Evolutionary conservation across 2,113 vertebrate genomes (phyloP).

Genomic region (Malurus melanocephalus): DNA sequence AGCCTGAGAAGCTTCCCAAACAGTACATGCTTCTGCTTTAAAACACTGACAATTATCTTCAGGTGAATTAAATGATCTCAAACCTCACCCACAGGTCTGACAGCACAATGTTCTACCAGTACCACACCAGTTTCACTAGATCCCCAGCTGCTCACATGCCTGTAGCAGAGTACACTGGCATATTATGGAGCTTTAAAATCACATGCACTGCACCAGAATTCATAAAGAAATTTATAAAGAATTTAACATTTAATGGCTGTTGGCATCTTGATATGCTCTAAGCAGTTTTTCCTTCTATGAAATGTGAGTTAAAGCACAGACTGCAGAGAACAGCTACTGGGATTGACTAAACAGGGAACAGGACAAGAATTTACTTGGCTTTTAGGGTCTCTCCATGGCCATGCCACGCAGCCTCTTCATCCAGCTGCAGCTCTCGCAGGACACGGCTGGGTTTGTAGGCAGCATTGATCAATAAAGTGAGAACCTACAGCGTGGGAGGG

Average conservation of each 20-base stretch:
- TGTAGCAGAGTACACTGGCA: neutral
- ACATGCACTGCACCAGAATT: neutral
- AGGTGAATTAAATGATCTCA: neutral
- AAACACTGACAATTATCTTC: neutral
- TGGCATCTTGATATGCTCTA: neutral
- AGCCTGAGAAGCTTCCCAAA: neutral
- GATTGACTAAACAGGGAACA: neutral
- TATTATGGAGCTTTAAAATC: neutral
- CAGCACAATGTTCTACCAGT: neutral
- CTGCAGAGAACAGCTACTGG: neutral
- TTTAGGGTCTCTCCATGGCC: conserved; percentile 94
- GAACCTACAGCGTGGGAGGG: conserved; percentile 72
- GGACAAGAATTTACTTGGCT: conserved; percentile 87
- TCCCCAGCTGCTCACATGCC: neutral
- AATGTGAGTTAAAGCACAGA: neutral
- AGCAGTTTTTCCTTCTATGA: neutral
- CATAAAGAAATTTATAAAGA: neutral
- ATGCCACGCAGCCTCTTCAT: conserved; percentile 92
- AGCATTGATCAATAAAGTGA: conserved; percentile 92
- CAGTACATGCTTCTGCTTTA: neutral
- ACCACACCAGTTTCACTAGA: neutral
- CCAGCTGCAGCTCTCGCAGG: conserved; percentile 92
- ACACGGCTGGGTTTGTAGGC: conserved; percentile 97
- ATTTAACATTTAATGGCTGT: neutral
- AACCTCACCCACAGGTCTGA: neutral